Evolutionary conservation across 37 sponge, comb jelly and placozoan genomes (phyloP).

Genomic region (Beroe ovata): DNA sequence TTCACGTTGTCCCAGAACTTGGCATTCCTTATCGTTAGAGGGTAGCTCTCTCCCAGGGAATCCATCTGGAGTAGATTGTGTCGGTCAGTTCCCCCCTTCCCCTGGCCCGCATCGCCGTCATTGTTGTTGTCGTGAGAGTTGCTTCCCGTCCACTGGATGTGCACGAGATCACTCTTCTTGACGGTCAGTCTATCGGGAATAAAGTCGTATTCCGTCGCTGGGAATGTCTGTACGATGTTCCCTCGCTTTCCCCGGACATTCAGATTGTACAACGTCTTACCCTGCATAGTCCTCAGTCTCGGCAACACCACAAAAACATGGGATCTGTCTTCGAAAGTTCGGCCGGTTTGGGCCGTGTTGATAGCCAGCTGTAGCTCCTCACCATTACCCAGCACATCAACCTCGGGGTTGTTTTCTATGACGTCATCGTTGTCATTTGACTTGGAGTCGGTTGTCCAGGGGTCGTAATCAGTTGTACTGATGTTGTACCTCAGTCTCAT

Average conservation of each 20-base stretch:
- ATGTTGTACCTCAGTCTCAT: slow-evolving; percentile 35
- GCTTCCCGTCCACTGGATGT: slow-evolving; percentile 97
- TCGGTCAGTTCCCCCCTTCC: slow-evolving; percentile 74
- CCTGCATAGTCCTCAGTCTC: background rate
- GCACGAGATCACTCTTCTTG: slow-evolving; percentile 73
- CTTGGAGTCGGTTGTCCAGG: slow-evolving; percentile 2
- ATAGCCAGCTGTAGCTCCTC: slow-evolving; percentile 77
- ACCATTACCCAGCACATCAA: slow-evolving; percentile 30
- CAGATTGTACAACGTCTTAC: slow-evolving; percentile 78
- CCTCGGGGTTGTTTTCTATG: slow-evolving; percentile 41
- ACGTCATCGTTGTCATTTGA: slow-evolving; percentile 25
- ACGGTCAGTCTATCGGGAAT: slow-evolving; percentile 84
- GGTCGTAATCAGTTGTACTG: slow-evolving; percentile 20
- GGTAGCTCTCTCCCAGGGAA: slow-evolving; percentile 77
- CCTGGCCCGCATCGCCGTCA: slow-evolving; percentile 98
- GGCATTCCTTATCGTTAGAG: slow-evolving; percentile 78
- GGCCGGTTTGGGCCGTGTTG: slow-evolving; percentile 96
- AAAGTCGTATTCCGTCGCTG: slow-evolving; percentile 97
- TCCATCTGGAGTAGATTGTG: slow-evolving; percentile 32
- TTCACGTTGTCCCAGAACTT: slow-evolving; percentile 72
- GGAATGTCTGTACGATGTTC: slow-evolving; percentile 95
- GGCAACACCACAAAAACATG: slow-evolving; percentile 58
- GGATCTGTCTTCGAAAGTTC: slow-evolving; percentile 93
- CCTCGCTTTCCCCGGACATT: slow-evolving; percentile 98
- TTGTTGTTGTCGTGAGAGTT: slow-evolving; percentile 97